Conservation (phyloP, 2,113 vertebrate species). For the Cisticola juncidis region DNA sequence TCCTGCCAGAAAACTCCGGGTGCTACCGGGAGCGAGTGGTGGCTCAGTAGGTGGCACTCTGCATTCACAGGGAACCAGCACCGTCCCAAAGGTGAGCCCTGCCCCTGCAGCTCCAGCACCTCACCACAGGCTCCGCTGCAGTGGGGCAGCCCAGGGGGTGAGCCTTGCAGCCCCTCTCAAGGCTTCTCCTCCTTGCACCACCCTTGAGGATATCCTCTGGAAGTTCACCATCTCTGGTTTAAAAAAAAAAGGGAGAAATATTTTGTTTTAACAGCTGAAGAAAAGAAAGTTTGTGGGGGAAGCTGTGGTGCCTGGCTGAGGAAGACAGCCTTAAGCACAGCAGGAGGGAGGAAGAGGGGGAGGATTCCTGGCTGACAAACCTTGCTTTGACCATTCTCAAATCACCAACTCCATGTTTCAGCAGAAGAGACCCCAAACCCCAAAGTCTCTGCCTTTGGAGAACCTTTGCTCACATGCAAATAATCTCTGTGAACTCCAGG, state of each 20-base stretch:
- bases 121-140: neutral
- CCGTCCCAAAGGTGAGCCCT: neutral
- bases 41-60: constrained; percentile 67
- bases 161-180: neutral
- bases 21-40: fast-evolving
- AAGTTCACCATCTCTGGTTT: neutral
- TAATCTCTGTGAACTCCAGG: neutral
- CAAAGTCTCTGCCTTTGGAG: neutral
- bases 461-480: neutral
- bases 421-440: neutral
- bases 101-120: neutral
- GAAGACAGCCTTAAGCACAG: neutral
- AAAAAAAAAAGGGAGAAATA: neutral
- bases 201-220: neutral
- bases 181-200: neutral
- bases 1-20: neutral
- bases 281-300: neutral
- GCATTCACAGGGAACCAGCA: neutral
- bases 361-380: neutral
- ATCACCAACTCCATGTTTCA: fast-evolving
- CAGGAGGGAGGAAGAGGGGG: neutral
- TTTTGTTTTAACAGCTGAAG: neutral
- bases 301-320: neutral
- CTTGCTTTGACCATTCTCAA: neutral
- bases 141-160: neutral